Evolutionary conservation across 2,113 vertebrate species (phyloP).

Genomic region (Callaeas wilsoni): DNA sequence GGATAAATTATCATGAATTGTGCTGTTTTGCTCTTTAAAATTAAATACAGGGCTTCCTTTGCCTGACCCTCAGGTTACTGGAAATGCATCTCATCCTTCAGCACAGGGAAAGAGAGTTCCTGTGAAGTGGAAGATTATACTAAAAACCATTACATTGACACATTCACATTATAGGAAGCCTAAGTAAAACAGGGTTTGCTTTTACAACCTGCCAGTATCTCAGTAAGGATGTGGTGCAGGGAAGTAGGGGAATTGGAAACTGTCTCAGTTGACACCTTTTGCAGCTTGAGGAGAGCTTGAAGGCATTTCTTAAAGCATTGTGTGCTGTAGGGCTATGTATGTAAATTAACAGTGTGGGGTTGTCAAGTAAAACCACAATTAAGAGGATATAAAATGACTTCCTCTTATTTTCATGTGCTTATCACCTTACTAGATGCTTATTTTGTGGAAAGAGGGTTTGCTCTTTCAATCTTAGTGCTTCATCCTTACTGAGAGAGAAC

Average conservation of each 20-base stretch:
- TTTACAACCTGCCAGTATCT: not conserved
- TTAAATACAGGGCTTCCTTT: not conserved
- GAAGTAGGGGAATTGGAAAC: not conserved
- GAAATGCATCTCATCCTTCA: not conserved
- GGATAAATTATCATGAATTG: not conserved
- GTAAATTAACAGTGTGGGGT: not conserved
- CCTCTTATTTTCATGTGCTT: not conserved
- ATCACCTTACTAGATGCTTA: not conserved
- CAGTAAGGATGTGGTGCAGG: not conserved
- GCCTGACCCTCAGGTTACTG: rapidly evolving
- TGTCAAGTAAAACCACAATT: not conserved
- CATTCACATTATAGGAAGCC: not conserved
- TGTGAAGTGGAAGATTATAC: not conserved
- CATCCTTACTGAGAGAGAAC: not conserved
- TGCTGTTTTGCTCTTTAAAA: not conserved
- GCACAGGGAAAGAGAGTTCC: not conserved
- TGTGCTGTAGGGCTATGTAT: not conserved
- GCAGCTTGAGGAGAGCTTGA: not conserved
- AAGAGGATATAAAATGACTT: not conserved
- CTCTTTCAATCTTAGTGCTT: not conserved
- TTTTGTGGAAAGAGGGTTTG: not conserved
- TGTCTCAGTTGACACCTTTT: not conserved
- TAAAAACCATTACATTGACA: not conserved
- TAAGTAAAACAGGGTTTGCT: not conserved
- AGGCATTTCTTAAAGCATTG: not conserved